Evolutionary conservation across 37 sponge, comb jelly and placozoan species (phyloP).

Genomic region (Geodia barretti): DNA sequence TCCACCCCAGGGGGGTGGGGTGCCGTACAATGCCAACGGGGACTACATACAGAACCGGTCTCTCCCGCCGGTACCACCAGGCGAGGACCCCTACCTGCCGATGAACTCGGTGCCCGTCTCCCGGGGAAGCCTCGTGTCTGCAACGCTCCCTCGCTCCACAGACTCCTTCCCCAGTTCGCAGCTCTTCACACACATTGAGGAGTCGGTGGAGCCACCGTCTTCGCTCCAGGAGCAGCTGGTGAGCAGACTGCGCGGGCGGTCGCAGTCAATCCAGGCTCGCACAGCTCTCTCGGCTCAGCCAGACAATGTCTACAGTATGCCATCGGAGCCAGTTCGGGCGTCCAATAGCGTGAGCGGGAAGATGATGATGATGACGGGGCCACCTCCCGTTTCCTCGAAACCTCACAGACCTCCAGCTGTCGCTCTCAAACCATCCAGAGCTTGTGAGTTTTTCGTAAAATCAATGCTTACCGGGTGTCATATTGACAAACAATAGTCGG

Average conservation of each 20-base stretch:
- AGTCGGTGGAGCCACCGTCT: not conserved
- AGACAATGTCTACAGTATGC: not conserved
- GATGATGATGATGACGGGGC: not conserved
- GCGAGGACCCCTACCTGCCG: not conserved
- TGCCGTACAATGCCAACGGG: not conserved
- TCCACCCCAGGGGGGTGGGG: not conserved
- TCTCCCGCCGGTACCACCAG: conserved; percentile 17
- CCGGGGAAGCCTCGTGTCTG: conserved; percentile 5
- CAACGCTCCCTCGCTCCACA: conserved; percentile 23
- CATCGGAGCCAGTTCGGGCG: not conserved
- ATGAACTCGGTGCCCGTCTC: conserved; percentile 4
- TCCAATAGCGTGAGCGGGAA: not conserved
- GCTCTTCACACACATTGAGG: conserved; percentile 11
- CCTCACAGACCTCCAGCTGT: conserved; percentile 2
- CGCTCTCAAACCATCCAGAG: conserved; percentile 20
- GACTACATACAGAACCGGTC: not conserved
- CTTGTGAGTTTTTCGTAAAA: too few relatives aligned
- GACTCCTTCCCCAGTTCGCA: conserved; percentile 14
- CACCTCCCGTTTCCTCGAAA: conserved; percentile 1
- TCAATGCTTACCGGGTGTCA: too few relatives aligned
- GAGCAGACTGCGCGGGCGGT: not conserved
- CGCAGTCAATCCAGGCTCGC: not conserved
- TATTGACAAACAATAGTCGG: too few relatives aligned
- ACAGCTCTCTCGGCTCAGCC: not conserved
- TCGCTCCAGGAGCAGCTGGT: conserved; percentile 24